Evolutionary conservation across 2,797 vertebrate genomes (phyloP).

Genomic region (Echiichthys vipera): DNA sequence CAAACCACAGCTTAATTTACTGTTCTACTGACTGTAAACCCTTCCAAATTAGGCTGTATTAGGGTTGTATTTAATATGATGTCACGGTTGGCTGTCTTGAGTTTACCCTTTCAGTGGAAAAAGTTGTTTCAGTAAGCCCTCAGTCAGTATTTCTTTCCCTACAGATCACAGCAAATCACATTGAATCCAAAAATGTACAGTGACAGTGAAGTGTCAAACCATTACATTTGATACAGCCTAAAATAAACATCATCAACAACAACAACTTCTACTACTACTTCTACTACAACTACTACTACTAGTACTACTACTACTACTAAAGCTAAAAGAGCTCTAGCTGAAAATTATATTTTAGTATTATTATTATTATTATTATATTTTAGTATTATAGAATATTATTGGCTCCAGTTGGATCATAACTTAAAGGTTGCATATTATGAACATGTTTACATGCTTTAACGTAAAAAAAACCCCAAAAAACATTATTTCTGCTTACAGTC

Average conservation of each 20-base stretch:
- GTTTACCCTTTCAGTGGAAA: constrained; percentile 11
- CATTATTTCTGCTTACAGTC: too few species aligned
- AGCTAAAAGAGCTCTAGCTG: not conserved
- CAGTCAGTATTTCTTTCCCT: too few species aligned
- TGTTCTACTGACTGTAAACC: constrained; percentile 10
- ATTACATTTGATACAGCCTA: not conserved
- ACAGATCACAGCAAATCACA: too few species aligned
- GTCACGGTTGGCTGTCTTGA: constrained; percentile 8
- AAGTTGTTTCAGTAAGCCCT: not conserved
- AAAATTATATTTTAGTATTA: not conserved
- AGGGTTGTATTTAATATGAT: constrained; percentile 4
- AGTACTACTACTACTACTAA: not conserved
- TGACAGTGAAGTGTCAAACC: not conserved
- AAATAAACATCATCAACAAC: too few species aligned
- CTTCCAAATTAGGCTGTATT: constrained; percentile 49
- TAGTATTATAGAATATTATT: too few species aligned
- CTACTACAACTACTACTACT: not conserved
- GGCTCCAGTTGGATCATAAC: not conserved
- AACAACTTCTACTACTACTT: too few species aligned
- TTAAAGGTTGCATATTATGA: too few species aligned
- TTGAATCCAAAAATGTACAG: not conserved
- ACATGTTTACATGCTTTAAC: too few species aligned
- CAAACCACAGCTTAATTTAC: constrained; percentile 37
- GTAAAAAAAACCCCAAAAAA: too few species aligned
- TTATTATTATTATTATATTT: constrained; percentile 2